phyloP scores from a whole-genome alignment of 2,113 vertebrate genomes.

The Lepus timidus region DNA sequence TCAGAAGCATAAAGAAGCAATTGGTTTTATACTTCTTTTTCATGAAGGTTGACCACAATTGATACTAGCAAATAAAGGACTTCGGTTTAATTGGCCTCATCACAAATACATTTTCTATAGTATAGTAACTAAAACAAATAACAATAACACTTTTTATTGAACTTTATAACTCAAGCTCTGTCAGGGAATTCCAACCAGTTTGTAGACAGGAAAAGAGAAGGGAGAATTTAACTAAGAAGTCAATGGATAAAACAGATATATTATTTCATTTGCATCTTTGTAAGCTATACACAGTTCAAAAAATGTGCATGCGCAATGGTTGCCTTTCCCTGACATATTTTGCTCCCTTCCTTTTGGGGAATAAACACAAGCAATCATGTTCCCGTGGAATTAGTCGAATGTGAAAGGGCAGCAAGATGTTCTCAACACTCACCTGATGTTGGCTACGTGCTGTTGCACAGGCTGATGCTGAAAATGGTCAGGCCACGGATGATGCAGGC shows the following conservation, averaged over 20 bases:
- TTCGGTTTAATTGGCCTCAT: background rate
- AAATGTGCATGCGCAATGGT: background rate
- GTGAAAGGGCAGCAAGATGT: background rate
- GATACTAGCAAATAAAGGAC: background rate
- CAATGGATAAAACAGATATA: background rate
- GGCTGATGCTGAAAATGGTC: constrained; percentile 94
- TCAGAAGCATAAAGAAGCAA: background rate
- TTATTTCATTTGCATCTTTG: background rate
- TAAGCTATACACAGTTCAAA: background rate
- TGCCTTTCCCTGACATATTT: background rate
- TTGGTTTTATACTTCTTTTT: background rate
- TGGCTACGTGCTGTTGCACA: constrained; percentile 86
- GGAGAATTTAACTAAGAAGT: background rate
- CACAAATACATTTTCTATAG: background rate
- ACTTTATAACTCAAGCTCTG: background rate
- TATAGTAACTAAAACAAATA: background rate
- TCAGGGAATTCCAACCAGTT: background rate
- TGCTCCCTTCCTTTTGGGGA: background rate
- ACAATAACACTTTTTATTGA: background rate
- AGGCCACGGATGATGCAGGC: constrained; percentile 94
- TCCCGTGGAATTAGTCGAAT: background rate
- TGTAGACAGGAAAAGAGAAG: background rate
- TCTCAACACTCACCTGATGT: constrained; percentile 90
- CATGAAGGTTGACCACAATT: background rate
- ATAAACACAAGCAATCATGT: background rate